Evolutionary conservation across 2,888 invertebrate genomes (phyloP).

Genomic region (Sylvicola fuscatus): DNA sequence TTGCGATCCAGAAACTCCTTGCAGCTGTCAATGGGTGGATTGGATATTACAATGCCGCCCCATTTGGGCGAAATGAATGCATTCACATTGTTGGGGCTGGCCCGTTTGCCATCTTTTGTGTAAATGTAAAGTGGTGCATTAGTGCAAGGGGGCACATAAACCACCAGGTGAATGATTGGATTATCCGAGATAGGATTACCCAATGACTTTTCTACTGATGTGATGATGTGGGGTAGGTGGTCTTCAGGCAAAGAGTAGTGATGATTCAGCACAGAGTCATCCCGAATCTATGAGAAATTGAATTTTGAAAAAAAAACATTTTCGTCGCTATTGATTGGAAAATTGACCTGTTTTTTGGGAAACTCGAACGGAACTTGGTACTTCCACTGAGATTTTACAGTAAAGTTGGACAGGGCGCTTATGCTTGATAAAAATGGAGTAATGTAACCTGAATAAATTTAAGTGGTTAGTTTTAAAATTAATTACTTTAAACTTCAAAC

Average conservation of each 20-base stretch:
- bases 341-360: constrained; percentile 37
- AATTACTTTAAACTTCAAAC: constrained; percentile 6
- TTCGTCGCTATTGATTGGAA: neutral
- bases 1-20: constrained; percentile 15
- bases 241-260: constrained; percentile 45
- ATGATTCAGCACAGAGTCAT: constrained; percentile 27
- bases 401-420: constrained; percentile 51
- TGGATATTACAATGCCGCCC: constrained; percentile 72
- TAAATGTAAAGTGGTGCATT: constrained; percentile 55
- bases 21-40: constrained; percentile 39
- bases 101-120: constrained; percentile 25
- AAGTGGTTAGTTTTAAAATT: constrained; percentile 2
- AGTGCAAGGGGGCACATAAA: constrained; percentile 59
- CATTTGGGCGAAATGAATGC: constrained; percentile 71
- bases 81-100: constrained; percentile 29
- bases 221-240: constrained; percentile 61
- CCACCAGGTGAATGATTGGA: constrained; percentile 65
- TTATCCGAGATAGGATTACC: constrained; percentile 65
- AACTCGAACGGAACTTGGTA: constrained; percentile 63
- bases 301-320: too few species aligned
- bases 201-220: constrained; percentile 68
- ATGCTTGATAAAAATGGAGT: constrained; percentile 53
- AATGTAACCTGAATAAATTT: constrained; percentile 41
- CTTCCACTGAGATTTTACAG: constrained; percentile 74
- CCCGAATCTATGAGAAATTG: constrained; percentile 12